Conservation (phyloP, 2,113 vertebrate genomes). For the Etheostoma spectabile region DNA sequence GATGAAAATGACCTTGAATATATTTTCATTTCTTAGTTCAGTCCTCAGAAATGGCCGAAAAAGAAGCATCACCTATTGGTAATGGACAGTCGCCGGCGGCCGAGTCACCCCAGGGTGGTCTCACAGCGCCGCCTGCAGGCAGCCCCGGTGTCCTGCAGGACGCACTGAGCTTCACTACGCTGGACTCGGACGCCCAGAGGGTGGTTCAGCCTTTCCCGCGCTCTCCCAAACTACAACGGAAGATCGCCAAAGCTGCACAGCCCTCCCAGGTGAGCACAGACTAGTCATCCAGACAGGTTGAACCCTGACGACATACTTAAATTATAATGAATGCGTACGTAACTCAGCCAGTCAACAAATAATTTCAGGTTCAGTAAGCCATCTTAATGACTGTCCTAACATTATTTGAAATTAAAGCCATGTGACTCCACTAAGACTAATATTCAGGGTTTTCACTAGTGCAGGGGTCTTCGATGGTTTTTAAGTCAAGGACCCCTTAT, state of each 20-base stretch:
- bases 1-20: background rate
- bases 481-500: too few relatives aligned
- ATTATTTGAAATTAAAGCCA: too few relatives aligned
- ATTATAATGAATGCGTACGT: too few relatives aligned
- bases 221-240: constrained; percentile 76
- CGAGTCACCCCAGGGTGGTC: background rate
- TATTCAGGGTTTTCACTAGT: too few relatives aligned
- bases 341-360: too few relatives aligned
- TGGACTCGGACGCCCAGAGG: constrained; percentile 34
- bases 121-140: constrained; percentile 29
- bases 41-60: constrained; percentile 71
- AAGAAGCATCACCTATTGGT: background rate
- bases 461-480: too few relatives aligned
- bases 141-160: constrained; percentile 30
- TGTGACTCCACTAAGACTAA: too few relatives aligned
- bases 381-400: too few relatives aligned
- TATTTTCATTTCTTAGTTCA: background rate
- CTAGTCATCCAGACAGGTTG: too few relatives aligned
- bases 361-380: too few relatives aligned
- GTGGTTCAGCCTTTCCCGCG: constrained; percentile 76
- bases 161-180: constrained; percentile 9
- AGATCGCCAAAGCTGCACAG: constrained; percentile 19
- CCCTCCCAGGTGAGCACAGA: constrained; percentile 61
- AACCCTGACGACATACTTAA: too few relatives aligned
- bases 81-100: background rate